Conservation (phyloP, 2,113 vertebrate genomes). For the Scomber japonicus region DNA sequence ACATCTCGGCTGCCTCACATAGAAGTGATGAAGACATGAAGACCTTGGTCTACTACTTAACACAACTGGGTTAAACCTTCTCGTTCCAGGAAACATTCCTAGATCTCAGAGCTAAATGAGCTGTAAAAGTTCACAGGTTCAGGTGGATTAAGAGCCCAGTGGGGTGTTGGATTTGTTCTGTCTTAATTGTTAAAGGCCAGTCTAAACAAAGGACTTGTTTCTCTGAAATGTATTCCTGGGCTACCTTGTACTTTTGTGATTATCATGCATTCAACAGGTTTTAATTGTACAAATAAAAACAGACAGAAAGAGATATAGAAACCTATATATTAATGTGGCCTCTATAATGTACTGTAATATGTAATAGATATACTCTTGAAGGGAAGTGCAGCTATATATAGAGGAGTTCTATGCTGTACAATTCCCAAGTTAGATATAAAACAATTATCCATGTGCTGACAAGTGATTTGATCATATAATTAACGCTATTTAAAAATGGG, state of each 20-base stretch:
- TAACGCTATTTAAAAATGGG: slow-evolving; percentile 10
- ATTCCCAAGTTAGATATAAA: slow-evolving; percentile 11
- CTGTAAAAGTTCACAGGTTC: slow-evolving; percentile 22
- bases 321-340: neutral
- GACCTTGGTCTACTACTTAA: slow-evolving; percentile 7
- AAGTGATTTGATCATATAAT: slow-evolving; percentile 23
- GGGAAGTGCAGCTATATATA: slow-evolving; percentile 52
- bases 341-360: slow-evolving; percentile 49
- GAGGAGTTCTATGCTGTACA: slow-evolving; percentile 11
- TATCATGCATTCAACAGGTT: slow-evolving; percentile 28
- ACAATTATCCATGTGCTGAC: slow-evolving; percentile 35
- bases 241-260: slow-evolving; percentile 26
- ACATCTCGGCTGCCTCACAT: slow-evolving; percentile 43
- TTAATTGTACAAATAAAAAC: slow-evolving; percentile 22
- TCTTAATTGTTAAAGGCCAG: slow-evolving; percentile 45
- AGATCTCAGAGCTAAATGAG: slow-evolving; percentile 6
- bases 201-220: slow-evolving; percentile 47
- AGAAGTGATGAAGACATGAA: neutral
- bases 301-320: slow-evolving; percentile 23
- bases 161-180: slow-evolving; percentile 13
- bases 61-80: slow-evolving; percentile 57
- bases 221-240: slow-evolving; percentile 44
- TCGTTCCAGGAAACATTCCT: slow-evolving; percentile 55
- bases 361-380: slow-evolving; percentile 47
- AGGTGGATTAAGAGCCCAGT: slow-evolving; percentile 26